Evolutionary conservation across 1,140 invertebrate species (phyloP).

Genomic region (Palaemon carinicauda): DNA sequence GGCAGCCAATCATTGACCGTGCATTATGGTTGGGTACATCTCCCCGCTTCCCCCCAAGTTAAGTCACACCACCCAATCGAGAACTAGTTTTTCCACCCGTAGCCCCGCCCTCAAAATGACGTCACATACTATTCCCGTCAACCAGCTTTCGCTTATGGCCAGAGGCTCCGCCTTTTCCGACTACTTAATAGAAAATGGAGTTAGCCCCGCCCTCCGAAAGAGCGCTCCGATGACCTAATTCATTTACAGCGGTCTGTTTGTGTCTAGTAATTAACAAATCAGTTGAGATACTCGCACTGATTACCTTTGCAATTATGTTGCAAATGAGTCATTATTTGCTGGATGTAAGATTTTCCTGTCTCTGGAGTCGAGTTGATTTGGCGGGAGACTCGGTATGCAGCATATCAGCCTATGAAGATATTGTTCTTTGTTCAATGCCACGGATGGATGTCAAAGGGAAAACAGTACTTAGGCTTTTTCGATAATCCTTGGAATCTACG

Average conservation of each 20-base stretch:
- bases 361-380: background rate
- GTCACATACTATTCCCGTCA: background rate
- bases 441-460: too few relatives aligned
- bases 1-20: conserved; percentile 54
- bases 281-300: conserved; percentile 47
- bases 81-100: background rate
- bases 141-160: background rate
- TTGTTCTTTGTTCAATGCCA: too few relatives aligned
- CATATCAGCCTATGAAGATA: too few relatives aligned
- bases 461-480: too few relatives aligned
- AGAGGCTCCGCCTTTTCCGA: conserved; percentile 8
- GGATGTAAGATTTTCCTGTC: background rate
- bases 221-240: conserved; percentile 49
- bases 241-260: conserved; percentile 53
- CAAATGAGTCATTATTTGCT: background rate
- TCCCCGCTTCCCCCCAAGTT: conserved; percentile 32
- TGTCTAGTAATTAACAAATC: conserved; percentile 56
- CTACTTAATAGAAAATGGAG: conserved; percentile 53
- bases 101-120: conserved; percentile 23
- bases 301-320: conserved; percentile 45
- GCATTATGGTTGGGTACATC: conserved; percentile 54
- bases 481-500: too few relatives aligned
- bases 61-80: conserved; percentile 25
- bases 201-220: conserved; percentile 36
- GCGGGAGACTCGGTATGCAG: background rate